Evolutionary conservation across 2,797 vertebrate species (phyloP).

Genomic region (Xenopus petersii): DNA sequence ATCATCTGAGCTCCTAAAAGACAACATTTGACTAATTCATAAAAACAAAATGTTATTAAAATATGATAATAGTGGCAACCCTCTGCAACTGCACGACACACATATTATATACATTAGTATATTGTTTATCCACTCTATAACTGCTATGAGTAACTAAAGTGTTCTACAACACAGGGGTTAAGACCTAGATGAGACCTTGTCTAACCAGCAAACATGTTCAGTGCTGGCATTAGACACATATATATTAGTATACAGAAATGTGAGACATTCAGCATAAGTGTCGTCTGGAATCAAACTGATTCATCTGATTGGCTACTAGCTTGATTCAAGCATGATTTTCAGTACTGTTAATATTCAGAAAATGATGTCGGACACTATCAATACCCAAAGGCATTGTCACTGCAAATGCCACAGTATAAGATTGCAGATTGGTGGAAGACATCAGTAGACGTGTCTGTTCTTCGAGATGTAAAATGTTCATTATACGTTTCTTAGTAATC

Average conservation of each 20-base stretch:
- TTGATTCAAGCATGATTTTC: slow-evolving; percentile 42
- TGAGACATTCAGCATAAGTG: slow-evolving; percentile 44
- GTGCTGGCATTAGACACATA: slow-evolving; percentile 11
- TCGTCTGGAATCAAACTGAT: slow-evolving; percentile 40
- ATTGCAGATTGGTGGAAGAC: slow-evolving; percentile 24
- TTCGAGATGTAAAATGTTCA: slow-evolving; percentile 26
- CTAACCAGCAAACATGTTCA: background rate
- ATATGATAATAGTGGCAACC: no score
- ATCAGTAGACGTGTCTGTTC: slow-evolving; percentile 32
- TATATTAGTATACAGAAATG: slow-evolving; percentile 5
- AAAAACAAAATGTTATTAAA: no score
- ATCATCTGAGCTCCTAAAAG: no score
- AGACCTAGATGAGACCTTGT: background rate
- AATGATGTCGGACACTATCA: slow-evolving; percentile 32
- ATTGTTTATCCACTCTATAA: no score
- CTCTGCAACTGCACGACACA: no score
- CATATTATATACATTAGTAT: no score
- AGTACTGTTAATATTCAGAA: slow-evolving; percentile 48
- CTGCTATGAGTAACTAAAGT: no score
- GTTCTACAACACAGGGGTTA: background rate
- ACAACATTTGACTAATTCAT: no score
- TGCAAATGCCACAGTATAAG: slow-evolving; percentile 42
- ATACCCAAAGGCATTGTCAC: slow-evolving; percentile 47
- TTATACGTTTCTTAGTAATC: slow-evolving; percentile 29
- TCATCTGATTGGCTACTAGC: slow-evolving; percentile 37